phyloP scores from a whole-genome alignment of 2,113 vertebrate species.

The Plectropomus leopardus region DNA sequence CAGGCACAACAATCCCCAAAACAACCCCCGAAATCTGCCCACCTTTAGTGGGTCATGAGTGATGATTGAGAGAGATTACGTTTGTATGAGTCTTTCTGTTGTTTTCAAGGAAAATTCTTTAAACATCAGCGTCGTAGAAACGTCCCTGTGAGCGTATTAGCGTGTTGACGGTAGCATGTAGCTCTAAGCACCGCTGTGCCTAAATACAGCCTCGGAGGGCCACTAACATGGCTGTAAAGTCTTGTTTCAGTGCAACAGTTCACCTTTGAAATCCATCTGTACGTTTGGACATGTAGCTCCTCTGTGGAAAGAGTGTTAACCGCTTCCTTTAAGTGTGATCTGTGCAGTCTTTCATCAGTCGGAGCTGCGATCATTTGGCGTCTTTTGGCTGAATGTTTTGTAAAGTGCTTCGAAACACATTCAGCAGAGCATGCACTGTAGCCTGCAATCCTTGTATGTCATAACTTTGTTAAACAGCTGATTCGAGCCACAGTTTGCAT shows the following conservation, averaged over 20 bases:
- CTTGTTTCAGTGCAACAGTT: not conserved
- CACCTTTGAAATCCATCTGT: not conserved
- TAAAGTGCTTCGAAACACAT: not conserved
- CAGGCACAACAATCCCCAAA: too few species aligned
- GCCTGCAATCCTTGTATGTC: not conserved
- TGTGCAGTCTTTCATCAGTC: not conserved
- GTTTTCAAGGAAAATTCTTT: too few species aligned
- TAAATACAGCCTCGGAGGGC: not conserved
- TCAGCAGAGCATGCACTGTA: not conserved
- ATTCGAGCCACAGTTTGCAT: conserved; percentile 2
- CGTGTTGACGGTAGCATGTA: not conserved
- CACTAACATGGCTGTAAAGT: too few species aligned
- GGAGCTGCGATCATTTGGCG: not conserved
- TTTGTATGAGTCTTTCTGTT: too few species aligned
- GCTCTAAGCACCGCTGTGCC: too few species aligned
- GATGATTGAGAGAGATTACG: too few species aligned
- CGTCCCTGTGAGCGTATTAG: not conserved
- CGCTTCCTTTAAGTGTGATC: not conserved
- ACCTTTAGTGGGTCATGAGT: too few species aligned
- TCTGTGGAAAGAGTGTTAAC: not conserved
- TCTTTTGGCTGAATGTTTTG: not conserved
- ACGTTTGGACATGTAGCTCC: not conserved
- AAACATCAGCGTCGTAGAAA: not conserved
- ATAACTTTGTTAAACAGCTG: conserved; percentile 11
- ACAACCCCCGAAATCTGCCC: too few species aligned